Base-by-base conservation (phyloP, 2,888 invertebrate genomes). In the Dynastes tityus region DNA sequence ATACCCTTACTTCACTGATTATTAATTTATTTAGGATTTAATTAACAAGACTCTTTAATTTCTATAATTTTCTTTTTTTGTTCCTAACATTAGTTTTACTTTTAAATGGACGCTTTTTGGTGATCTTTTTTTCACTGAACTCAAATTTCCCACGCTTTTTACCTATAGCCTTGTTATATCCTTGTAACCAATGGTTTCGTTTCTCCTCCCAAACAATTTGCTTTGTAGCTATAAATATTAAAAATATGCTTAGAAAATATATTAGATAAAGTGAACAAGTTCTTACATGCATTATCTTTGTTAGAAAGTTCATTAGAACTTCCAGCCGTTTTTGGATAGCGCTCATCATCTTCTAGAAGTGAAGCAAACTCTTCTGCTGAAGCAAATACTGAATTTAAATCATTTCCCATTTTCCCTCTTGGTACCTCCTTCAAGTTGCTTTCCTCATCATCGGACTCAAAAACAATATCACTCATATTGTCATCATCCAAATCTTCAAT, bases 321-420 rank as follows among this genome's bases (percentile, higher is more conserved):
- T 27, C 93, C 93, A 70, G 91, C 90, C 81, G 89, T 90, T 9
- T 86, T 80, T 80, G 88, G 88, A 2, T 92, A 91, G 67, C 92
- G 91, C 0, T 95, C 94, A 68, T 95, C 95, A 79, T 96, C 95
- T 88, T 98, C 97, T 75, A 98, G 89, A 83, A 97, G 90, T 64
- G 95, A 94, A 0, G 97, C 94, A 90, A 98, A 98, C 89, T 97
- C 94, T 87, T 97, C 97, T 0, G 96, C 96, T 0, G 96, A 94
- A 2, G 96, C 95, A 89, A 96, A 96, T 51, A 95, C 85, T 0
- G 93, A 92, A 61, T 91, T 90, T 64, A 92, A 89, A 82, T 93
- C 92, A n/a, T 82, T 83, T 70, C 84, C 84, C 51, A 75, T 85
- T 84, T 76, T 82, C 82, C 81, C 85, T 82, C 68, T 82, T 85